Base-by-base conservation (phyloP, 2,888 invertebrate species). In the Dicranocentrus wangi region DNA sequence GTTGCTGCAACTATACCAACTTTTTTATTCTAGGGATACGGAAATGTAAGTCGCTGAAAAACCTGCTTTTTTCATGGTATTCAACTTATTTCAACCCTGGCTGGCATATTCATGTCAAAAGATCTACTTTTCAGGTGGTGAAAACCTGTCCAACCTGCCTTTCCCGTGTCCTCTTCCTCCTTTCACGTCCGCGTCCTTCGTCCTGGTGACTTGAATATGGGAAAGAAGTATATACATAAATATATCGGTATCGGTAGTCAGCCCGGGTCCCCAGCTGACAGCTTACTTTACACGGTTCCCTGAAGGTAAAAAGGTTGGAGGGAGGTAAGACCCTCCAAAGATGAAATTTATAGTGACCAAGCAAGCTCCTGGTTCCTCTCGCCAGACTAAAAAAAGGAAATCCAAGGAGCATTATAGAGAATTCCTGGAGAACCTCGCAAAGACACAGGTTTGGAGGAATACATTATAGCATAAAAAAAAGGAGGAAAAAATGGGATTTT, bases 81-180 rank as follows among this genome's bases (percentile, higher is more conserved):
- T n/a, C n/a, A n/a, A n/a, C n/a, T n/a, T n/a, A n/a, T n/a, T n/a
- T n/a, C n/a, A n/a, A n/a, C n/a, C n/a, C n/a, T n/a, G n/a, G n/a
- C n/a, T n/a, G n/a, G n/a, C n/a, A n/a, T n/a, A n/a, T n/a, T 61
- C 60, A 21, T 53, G 55, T 58, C 70, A 43, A 21, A 23, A 61
- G 0, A n/a, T 47, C 28, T 68, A 7, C 7, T 51, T 68, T 55
- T 5, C 55, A 66, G 65, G 66, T 75, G 66, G 27, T 66, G 66
- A 65, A 75, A 58, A 43, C 39, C 43, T 51, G 28, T 66, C 21
- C 47, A 47, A 39, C 53, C 23, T 53, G 28, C 53, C 51, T 73
- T 63, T 73, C 75, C 65, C 66, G 13, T 73, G 73, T 73, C 75
- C 21, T 66, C 32, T n/a, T n/a, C n/a, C n/a, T n/a, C n/a, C n/a